phyloP scores from a whole-genome alignment of 2,888 invertebrate species.

The Plebejus melissa region DNA sequence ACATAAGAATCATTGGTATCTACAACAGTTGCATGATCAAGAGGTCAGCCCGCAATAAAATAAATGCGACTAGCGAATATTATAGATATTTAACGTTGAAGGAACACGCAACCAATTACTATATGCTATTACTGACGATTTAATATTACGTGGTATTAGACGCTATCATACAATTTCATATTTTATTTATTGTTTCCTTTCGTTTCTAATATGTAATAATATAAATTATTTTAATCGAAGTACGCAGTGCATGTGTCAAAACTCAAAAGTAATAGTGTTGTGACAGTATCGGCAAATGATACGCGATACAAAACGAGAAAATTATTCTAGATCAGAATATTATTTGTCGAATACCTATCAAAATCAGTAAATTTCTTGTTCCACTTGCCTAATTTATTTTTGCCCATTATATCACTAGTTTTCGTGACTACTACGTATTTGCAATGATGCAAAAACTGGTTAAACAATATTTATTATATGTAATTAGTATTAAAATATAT shows the following conservation, averaged over 20 bases:
- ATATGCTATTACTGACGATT: slow-evolving; percentile 54
- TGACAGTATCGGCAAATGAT: neutral
- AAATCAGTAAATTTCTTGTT: neutral
- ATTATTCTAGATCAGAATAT: neutral
- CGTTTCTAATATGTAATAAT: slow-evolving; percentile 15
- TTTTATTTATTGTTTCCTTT: slow-evolving; percentile 24
- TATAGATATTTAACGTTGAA: slow-evolving; percentile 35
- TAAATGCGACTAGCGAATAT: neutral
- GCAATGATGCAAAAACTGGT: slow-evolving; percentile 11
- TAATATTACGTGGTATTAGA: slow-evolving; percentile 43
- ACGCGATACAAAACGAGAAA: neutral
- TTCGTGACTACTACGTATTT: slow-evolving; percentile 8
- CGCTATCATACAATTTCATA: slow-evolving; percentile 37
- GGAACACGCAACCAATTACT: slow-evolving; percentile 57
- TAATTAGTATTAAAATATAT: slow-evolving; percentile 6
- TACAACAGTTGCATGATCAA: slow-evolving; percentile 7
- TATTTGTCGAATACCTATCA: neutral
- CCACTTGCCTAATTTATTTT: neutral
- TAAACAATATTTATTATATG: slow-evolving; percentile 15
- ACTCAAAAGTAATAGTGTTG: neutral
- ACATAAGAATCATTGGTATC: neutral
- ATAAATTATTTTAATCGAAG: slow-evolving; percentile 7
- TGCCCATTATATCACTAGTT: slow-evolving; percentile 1
- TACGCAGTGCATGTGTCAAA: neutral
- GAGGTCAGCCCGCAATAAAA: slow-evolving; percentile 4